Evolutionary conservation across 2,113 vertebrate species (phyloP).

Genomic region (Oncorhynchus mykiss): DNA sequence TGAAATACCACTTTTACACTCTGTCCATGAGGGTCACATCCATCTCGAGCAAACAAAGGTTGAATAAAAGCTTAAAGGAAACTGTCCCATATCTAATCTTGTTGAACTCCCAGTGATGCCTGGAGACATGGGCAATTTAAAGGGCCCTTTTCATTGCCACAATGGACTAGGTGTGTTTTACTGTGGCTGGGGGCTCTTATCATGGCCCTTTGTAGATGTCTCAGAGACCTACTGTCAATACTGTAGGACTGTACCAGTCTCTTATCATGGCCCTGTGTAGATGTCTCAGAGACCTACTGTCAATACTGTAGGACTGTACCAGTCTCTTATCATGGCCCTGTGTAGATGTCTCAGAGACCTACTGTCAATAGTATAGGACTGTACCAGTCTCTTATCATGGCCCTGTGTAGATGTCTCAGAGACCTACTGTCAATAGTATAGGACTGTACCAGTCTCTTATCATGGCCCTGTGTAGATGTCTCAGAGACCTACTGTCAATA

Average conservation of each 20-base stretch:
- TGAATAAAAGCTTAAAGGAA: constrained; percentile 47
- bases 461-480: no score
- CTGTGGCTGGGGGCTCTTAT: constrained; percentile 57
- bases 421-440: no score
- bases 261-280: no score
- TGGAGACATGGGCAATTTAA: constrained; percentile 61
- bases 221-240: constrained; percentile 18
- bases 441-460: no score
- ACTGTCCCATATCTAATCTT: constrained; percentile 67
- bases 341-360: no score
- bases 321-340: no score
- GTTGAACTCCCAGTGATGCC: constrained; percentile 69
- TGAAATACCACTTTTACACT: constrained; percentile 38
- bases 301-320: no score
- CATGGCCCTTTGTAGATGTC: constrained; percentile 50
- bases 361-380: fast-evolving
- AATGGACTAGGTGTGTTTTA: constrained; percentile 57
- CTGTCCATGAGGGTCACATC: constrained; percentile 19
- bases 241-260: no score
- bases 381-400: no score
- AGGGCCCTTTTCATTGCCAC: constrained; percentile 54
- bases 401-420: no score
- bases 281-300: no score
- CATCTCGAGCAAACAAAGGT: constrained; percentile 37
- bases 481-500: no score